phyloP scores from a whole-genome alignment of 1,140 invertebrate genomes.

The Caenorhabditis remanei region DNA sequence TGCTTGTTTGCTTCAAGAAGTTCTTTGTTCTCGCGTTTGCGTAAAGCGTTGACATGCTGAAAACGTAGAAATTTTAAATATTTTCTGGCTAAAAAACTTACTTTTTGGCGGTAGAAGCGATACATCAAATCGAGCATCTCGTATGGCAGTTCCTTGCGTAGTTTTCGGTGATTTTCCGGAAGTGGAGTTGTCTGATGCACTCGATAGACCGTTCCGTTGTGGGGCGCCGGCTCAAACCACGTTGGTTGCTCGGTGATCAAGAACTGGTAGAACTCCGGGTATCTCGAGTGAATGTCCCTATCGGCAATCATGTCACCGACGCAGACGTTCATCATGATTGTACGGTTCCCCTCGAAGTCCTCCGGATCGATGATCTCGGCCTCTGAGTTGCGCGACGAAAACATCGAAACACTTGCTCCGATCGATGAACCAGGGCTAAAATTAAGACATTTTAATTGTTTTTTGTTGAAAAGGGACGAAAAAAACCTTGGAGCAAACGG shows the following conservation, averaged over 20 bases:
- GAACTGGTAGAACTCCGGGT: constrained; percentile 22
- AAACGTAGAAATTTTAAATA: neutral
- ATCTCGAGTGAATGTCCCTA: neutral
- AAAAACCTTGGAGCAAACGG: constrained; percentile 13
- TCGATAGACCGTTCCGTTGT: constrained; percentile 9
- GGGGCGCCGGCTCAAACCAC: constrained; percentile 4
- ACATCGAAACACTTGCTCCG: constrained; percentile 10
- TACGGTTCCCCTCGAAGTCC: neutral
- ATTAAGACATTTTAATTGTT: neutral
- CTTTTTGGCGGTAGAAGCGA: constrained; percentile 23
- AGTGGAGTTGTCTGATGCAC: neutral
- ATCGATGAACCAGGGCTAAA: constrained; percentile 12
- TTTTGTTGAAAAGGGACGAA: neutral
- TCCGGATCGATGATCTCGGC: constrained; percentile 6
- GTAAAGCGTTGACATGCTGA: constrained; percentile 36
- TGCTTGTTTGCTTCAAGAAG: constrained; percentile 29
- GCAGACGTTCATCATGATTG: constrained; percentile 11
- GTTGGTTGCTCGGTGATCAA: constrained; percentile 16
- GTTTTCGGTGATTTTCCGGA: constrained; percentile 6
- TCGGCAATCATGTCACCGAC: neutral
- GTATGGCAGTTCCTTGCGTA: constrained; percentile 10
- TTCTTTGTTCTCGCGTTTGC: constrained; percentile 42
- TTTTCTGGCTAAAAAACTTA: neutral
- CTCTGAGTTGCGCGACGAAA: constrained; percentile 27
- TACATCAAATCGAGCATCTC: constrained; percentile 45